Conservation (phyloP, 2,113 vertebrate genomes). For the Hymenochirus boettgeri region DNA sequence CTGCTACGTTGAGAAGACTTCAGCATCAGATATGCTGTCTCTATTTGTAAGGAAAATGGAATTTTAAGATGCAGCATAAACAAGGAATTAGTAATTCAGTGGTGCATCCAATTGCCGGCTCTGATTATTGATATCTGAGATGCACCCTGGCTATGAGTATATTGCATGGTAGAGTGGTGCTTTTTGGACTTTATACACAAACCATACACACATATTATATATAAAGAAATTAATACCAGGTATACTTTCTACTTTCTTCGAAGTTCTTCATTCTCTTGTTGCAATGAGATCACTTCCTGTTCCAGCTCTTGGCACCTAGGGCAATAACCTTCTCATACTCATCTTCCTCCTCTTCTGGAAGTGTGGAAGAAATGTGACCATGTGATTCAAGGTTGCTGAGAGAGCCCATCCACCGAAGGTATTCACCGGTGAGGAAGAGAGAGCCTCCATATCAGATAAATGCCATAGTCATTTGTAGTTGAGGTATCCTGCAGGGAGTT, state of each 20-base stretch:
- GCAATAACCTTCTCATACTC: constrained; percentile 79
- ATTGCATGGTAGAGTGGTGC: too few species aligned
- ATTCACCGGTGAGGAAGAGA: constrained; percentile 77
- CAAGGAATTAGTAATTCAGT: too few species aligned
- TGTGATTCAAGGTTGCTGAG: constrained; percentile 90
- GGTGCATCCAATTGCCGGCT: too few species aligned
- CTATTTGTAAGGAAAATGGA: too few species aligned
- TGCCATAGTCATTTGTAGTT: constrained; percentile 72
- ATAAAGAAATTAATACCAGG: constrained; percentile 82
- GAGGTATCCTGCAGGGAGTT: constrained; percentile 67
- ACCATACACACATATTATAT: too few species aligned
- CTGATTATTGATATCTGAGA: too few species aligned
- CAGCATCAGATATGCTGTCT: too few species aligned
- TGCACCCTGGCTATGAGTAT: too few species aligned
- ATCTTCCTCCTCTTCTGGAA: constrained; percentile 85
- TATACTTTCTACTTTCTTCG: constrained; percentile 83
- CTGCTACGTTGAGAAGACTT: too few species aligned
- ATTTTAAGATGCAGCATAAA: too few species aligned
- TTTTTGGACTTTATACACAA: too few species aligned
- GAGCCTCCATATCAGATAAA: constrained; percentile 71
- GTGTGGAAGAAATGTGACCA: constrained; percentile 91
- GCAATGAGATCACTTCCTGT: constrained; percentile 93
- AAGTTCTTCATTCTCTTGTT: constrained; percentile 96
- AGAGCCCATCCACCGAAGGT: constrained; percentile 90
- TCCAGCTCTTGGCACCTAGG: constrained; percentile 93